Evolutionary conservation across 2,888 invertebrate species (phyloP).

Genomic region (Meta bourneti): DNA sequence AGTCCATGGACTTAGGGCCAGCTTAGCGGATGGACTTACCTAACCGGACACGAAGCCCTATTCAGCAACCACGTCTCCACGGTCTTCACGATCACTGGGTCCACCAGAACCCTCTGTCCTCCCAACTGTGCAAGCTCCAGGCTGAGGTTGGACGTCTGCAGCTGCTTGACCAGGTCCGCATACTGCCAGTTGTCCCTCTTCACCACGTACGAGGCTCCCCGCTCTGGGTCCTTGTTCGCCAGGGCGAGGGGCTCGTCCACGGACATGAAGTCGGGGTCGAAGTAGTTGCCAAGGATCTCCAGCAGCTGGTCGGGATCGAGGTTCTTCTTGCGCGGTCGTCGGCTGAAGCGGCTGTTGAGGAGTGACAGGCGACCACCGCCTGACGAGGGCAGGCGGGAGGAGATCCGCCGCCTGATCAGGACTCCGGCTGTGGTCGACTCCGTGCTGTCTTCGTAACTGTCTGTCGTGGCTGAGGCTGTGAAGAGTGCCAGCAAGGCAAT

Average conservation of each 20-base stretch:
- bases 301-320: conserved; percentile 58
- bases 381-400: not conserved
- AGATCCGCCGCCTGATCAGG: conserved; percentile 10
- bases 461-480: not conserved
- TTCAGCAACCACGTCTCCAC: conserved; percentile 79
- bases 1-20: too few species aligned
- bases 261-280: conserved; percentile 78
- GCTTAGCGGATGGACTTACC: not conserved
- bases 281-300: conserved; percentile 76
- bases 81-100: conserved; percentile 9
- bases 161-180: conserved; percentile 67
- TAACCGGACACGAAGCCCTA: conserved; percentile 64
- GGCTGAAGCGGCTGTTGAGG: conserved; percentile 52
- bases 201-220: conserved; percentile 19
- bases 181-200: conserved; percentile 32
- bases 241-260: conserved; percentile 50
- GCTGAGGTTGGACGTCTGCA: conserved; percentile 68
- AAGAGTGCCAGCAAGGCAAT: not conserved
- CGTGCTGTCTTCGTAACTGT: not conserved
- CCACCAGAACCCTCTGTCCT: conserved; percentile 23
- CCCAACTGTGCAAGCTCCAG: conserved; percentile 39
- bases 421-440: conserved; percentile 24
- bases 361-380: conserved; percentile 16
- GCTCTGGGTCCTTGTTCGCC: not conserved
- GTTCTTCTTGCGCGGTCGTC: conserved; percentile 59